These are phyloP conservation scores for Meloidogyne chitwoodi DNA, from an alignment of 1,140 invertebrate species.

Conservation along the genomic window DNA sequence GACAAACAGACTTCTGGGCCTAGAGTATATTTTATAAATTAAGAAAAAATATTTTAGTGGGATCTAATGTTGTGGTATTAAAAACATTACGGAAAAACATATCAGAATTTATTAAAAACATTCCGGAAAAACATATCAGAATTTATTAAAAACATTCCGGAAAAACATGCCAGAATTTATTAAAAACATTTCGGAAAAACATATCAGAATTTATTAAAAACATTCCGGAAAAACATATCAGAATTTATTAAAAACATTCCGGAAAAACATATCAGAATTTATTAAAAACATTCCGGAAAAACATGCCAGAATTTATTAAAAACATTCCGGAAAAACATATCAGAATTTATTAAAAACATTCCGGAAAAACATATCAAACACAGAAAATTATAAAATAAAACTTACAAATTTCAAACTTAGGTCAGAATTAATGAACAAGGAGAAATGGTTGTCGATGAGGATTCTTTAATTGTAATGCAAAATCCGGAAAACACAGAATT, in stretches of 20 bases:
- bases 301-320: no score
- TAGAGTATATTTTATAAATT: background rate
- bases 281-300: no score
- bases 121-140: no score
- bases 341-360: background rate
- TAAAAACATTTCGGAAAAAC: no score
- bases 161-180: no score
- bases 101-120: background rate
- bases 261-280: no score
- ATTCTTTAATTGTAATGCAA: constrained; percentile 34
- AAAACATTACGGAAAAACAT: background rate
- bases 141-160: background rate
- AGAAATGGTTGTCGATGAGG: constrained; percentile 42
- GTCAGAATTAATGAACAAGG: constrained; percentile 42
- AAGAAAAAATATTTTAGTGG: no score
- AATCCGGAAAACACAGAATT: constrained; percentile 27
- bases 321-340: background rate
- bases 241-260: no score
- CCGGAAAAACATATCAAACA: background rate
- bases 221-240: no score
- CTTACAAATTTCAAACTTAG: constrained; percentile 6
- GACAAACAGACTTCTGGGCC: background rate
- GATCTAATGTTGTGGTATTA: background rate
- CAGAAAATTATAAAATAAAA: no score
- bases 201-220: no score